These are phyloP conservation scores for Chaetodon auriga DNA, from an alignment of 2,113 vertebrate species.

Conservation along the genomic window DNA sequence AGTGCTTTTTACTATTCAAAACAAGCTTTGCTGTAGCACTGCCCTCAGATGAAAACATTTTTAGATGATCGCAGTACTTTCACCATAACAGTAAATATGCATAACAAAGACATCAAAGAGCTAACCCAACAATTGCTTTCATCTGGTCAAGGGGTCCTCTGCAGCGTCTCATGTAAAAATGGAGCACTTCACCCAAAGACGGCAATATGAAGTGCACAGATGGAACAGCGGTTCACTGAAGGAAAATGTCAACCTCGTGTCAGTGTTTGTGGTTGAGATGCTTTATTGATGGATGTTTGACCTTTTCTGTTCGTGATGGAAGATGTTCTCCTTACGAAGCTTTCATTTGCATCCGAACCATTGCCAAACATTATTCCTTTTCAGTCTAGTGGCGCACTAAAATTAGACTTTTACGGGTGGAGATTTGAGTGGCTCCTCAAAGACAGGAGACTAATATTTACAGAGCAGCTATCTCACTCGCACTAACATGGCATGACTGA, in stretches of 20 bases:
- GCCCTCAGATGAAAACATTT: slow-evolving; percentile 70
- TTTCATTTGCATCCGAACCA: slow-evolving; percentile 51
- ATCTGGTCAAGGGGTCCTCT: slow-evolving; percentile 78
- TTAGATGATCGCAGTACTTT: slow-evolving; percentile 66
- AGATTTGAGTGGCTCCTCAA: slow-evolving; percentile 31
- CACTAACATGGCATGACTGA: slow-evolving; percentile 13
- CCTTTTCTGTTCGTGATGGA: slow-evolving; percentile 61
- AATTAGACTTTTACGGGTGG: background rate
- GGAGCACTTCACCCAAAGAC: slow-evolving; percentile 71
- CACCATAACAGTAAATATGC: slow-evolving; percentile 64
- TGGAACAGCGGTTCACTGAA: slow-evolving; percentile 54
- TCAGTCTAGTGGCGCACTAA: slow-evolving; percentile 1
- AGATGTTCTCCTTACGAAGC: slow-evolving; percentile 32
- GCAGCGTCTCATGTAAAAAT: slow-evolving; percentile 70
- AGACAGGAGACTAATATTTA: slow-evolving; percentile 51
- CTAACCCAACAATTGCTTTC: slow-evolving; percentile 70
- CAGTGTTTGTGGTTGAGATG: slow-evolving; percentile 69
- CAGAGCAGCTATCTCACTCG: background rate
- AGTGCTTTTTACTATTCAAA: slow-evolving; percentile 50
- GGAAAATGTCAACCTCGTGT: slow-evolving; percentile 72
- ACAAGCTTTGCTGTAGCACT: slow-evolving; percentile 49
- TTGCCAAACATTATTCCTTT: slow-evolving; percentile 37
- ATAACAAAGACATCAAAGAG: slow-evolving; percentile 78
- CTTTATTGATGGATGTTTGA: slow-evolving; percentile 71
- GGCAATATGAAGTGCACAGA: slow-evolving; percentile 63